Conservation (phyloP, 2,797 vertebrate genomes). For the Leuciscus waleckii region DNA sequence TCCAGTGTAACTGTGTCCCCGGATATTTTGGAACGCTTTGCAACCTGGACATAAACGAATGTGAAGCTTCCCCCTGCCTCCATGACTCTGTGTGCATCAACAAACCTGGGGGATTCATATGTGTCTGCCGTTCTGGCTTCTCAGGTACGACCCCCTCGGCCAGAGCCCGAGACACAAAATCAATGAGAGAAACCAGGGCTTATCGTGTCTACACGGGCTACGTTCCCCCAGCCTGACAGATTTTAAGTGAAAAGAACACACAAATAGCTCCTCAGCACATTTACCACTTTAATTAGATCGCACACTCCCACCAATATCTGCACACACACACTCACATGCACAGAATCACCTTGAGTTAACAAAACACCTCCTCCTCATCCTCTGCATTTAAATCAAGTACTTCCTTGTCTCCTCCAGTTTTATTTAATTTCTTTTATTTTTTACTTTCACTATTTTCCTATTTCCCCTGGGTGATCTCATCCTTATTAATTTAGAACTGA, state of each 20-base stretch:
- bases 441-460: slow-evolving; percentile 40
- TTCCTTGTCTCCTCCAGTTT: slow-evolving; percentile 23
- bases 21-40: slow-evolving; percentile 82
- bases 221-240: slow-evolving; percentile 22
- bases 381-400: slow-evolving; percentile 7
- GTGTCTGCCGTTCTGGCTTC: slow-evolving; percentile 82
- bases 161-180: slow-evolving; percentile 69
- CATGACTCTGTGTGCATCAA: slow-evolving; percentile 84
- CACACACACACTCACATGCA: slow-evolving; percentile 36
- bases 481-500: not conserved
- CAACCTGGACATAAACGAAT: slow-evolving; percentile 86
- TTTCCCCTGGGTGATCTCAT: slow-evolving; percentile 24
- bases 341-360: slow-evolving; percentile 36
- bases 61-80: slow-evolving; percentile 83
- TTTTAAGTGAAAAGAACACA: slow-evolving; percentile 45
- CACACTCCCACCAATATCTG: slow-evolving; percentile 20
- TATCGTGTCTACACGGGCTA: slow-evolving; percentile 60
- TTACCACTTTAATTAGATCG: slow-evolving; percentile 38
- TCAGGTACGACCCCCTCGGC: slow-evolving; percentile 77
- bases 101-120: slow-evolving; percentile 77
- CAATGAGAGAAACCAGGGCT: slow-evolving; percentile 75
- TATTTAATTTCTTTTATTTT: slow-evolving; percentile 32
- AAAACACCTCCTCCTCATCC: slow-evolving; percentile 11
- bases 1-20: slow-evolving; percentile 78
- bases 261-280: slow-evolving; percentile 43